phyloP scores from a whole-genome alignment of 1,140 invertebrate genomes.

The Chlorops oryzae region DNA sequence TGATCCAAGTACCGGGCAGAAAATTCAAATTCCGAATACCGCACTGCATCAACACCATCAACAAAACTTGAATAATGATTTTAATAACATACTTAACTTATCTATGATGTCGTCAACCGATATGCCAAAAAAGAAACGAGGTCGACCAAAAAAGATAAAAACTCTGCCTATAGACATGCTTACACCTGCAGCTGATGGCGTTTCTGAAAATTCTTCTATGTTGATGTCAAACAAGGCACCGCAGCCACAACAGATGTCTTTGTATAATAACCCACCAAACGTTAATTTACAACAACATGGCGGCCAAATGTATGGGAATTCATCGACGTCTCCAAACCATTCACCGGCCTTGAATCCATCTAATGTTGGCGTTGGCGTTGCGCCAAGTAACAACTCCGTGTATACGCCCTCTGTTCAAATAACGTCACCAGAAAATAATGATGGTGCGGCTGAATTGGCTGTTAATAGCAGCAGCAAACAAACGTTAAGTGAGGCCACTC shows the following conservation, averaged over 20 bases:
- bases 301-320: slow-evolving; percentile 20
- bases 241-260: slow-evolving; percentile 7
- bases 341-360: slow-evolving; percentile 36
- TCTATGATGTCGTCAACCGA: slow-evolving; percentile 26
- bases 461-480: background rate
- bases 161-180: slow-evolving; percentile 38
- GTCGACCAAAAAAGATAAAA: slow-evolving; percentile 76
- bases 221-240: no score
- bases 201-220: no score
- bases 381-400: background rate
- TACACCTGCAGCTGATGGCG: background rate
- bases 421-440: slow-evolving; percentile 7
- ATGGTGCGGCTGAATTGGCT: no score
- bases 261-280: slow-evolving; percentile 6
- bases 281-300: slow-evolving; percentile 15
- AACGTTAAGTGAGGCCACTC: slow-evolving; percentile 11
- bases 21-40: slow-evolving; percentile 15
- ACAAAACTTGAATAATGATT: slow-evolving; percentile 25
- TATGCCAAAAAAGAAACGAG: slow-evolving; percentile 74
- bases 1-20: slow-evolving; percentile 19
- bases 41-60: background rate
- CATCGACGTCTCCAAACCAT: slow-evolving; percentile 29
- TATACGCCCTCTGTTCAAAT: background rate
- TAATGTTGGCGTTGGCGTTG: background rate
- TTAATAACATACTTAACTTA: slow-evolving; percentile 38